Evolutionary conservation across 2,797 vertebrate genomes (phyloP), one percentile per base, ranked within the genome.

Genomic region (Silurus aristotelis): DNA sequence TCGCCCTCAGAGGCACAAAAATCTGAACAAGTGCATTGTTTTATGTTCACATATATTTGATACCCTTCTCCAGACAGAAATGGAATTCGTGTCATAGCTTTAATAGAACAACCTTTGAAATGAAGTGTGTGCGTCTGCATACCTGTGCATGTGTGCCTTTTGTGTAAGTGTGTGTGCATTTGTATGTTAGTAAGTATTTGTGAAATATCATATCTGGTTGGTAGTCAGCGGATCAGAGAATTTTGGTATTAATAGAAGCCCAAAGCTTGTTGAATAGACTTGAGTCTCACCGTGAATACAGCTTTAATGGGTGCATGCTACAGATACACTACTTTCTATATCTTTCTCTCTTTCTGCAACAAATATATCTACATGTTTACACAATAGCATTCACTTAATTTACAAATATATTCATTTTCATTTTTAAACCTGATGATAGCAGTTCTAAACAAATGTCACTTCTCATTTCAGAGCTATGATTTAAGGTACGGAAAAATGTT

Each of bases 171-270:
- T 73, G 48, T 86, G 71, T 88, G 73, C 14, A 58, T 83, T 79
- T 91, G 88, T 90, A 87, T 91, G 84, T 88, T 91, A 82, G 87
- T 85, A 82, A 78, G 88, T 90, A 86, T 87, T 46, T 92, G 93
- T 90, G 91, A 93, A 93, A 93, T 92, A 89, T 91, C 78, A 7
- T 89, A 88, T 86, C 84, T 90, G 90, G 90, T 91, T 88, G 88
- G 52, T 82, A 92, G 89, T 92, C 88, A 87, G 90, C 84, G 87
- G 88, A 92, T 93, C 90, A 90, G 86, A 92, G 87, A 56, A 13
- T 13, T 83, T 83, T 46, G 56, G 73, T 93, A 94, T 93, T 92
- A 92, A 93, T 93, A 94, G 92, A 89, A 86, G 82, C 77, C 48
- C 81, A 60, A 38, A 82, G 83, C 80, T 89, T 90, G 89, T 90